Evolutionary conservation across 1,140 invertebrate genomes (phyloP).

Genomic region (Bradynema listronoti): DNA sequence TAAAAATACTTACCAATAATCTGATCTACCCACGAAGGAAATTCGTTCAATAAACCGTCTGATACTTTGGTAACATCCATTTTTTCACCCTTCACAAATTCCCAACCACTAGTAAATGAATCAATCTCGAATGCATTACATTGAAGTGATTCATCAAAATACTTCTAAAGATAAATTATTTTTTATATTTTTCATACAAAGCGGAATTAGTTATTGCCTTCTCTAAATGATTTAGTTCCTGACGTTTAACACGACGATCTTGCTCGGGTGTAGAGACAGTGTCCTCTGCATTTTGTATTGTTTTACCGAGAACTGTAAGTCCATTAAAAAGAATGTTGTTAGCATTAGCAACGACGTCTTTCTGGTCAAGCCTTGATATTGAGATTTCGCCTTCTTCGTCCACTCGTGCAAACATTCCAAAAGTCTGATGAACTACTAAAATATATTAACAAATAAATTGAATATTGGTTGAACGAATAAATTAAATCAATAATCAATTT

Average conservation of each 20-base stretch:
- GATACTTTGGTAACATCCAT: constrained; percentile 3
- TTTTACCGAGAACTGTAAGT: not conserved
- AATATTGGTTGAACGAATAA: too few species aligned
- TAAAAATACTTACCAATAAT: constrained; percentile 16
- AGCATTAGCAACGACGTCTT: not conserved
- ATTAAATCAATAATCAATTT: too few species aligned
- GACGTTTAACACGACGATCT: constrained; percentile 18
- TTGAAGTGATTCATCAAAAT: too few species aligned
- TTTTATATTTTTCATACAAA: too few species aligned
- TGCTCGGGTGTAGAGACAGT: constrained; percentile 4
- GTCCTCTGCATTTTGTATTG: constrained; percentile 10
- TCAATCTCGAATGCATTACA: too few species aligned
- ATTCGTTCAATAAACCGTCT: constrained; percentile 26
- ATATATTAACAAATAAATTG: too few species aligned
- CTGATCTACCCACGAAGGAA: constrained; percentile 20
- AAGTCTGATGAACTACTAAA: constrained; percentile 38
- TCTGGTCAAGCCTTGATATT: constrained; percentile 14
- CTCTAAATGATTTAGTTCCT: constrained; percentile 7
- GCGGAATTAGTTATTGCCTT: too few species aligned
- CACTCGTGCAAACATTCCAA: constrained; percentile 22
- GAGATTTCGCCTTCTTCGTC: constrained; percentile 13
- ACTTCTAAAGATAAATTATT: too few species aligned
- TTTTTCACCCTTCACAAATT: constrained; percentile 8
- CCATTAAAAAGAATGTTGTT: not conserved
- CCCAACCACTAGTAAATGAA: constrained; percentile 8